phyloP scores from a whole-genome alignment of 2,797 vertebrate genomes.

The Mormyrus proboscirostris region DNA sequence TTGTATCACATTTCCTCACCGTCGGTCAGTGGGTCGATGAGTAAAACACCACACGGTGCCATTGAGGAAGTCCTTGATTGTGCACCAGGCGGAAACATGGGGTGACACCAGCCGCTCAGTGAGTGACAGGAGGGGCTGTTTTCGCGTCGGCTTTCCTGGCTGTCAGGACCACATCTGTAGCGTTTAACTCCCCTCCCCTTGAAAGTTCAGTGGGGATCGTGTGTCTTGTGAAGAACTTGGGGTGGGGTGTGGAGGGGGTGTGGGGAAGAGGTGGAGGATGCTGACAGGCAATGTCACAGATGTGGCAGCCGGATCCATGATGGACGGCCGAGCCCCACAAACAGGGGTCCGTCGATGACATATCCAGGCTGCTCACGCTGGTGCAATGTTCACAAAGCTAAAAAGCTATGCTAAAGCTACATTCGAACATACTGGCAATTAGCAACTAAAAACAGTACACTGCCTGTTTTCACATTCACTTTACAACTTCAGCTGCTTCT shows the following conservation, averaged over 20 bases:
- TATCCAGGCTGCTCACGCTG: background rate
- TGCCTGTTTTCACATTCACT: background rate
- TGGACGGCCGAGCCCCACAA: background rate
- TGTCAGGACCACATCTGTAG: background rate
- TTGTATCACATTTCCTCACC: background rate
- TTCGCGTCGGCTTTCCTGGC: background rate
- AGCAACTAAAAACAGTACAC: background rate
- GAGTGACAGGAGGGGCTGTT: background rate
- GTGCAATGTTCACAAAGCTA: background rate
- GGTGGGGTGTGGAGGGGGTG: background rate
- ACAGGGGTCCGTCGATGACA: background rate
- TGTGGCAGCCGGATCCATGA: background rate
- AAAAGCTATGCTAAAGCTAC: background rate
- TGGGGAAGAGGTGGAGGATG: background rate
- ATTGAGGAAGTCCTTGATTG: constrained; percentile 1
- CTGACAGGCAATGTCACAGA: background rate
- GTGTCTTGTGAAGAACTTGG: background rate
- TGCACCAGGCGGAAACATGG: background rate
- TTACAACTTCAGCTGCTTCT: background rate
- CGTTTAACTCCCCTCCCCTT: background rate
- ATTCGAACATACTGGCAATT: background rate
- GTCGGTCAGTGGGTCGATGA: background rate
- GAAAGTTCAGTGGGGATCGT: background rate
- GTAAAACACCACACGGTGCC: background rate
- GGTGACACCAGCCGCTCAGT: background rate